phyloP scores from a whole-genome alignment of 1,140 invertebrate genomes.

The Monochamus saltuarius region DNA sequence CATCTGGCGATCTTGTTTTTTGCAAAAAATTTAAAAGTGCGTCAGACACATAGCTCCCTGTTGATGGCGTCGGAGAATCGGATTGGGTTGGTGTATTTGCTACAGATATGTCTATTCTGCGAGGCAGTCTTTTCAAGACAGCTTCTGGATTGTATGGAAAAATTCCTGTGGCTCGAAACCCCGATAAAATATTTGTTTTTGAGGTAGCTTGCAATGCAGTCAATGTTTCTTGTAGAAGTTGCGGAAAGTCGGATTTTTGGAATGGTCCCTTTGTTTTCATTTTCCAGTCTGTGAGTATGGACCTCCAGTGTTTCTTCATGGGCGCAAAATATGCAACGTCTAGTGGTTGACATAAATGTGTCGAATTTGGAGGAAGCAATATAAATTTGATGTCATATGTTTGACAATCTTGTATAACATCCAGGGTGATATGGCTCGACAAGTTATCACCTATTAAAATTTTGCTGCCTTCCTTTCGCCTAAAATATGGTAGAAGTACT shows the following conservation, averaged over 20 bases:
- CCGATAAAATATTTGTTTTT: neutral
- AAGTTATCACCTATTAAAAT: constrained; percentile 4
- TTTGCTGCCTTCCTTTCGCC: neutral
- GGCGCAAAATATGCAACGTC: neutral
- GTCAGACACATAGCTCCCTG: too few relatives aligned
- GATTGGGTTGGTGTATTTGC: neutral
- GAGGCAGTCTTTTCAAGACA: constrained; percentile 7
- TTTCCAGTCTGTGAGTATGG: constrained; percentile 5
- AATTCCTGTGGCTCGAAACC: constrained; percentile 5
- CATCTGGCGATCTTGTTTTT: too few relatives aligned
- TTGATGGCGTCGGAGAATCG: too few relatives aligned
- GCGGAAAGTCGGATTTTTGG: constrained; percentile 11
- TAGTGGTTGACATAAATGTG: neutral
- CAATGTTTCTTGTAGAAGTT: neutral
- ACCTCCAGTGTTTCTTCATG: neutral
- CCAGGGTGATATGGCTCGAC: neutral
- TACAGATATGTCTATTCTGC: neutral
- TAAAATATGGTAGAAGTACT: constrained; percentile 8
- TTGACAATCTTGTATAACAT: neutral
- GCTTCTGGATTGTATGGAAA: neutral
- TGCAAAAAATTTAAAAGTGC: too few relatives aligned
- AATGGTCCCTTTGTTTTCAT: constrained; percentile 8
- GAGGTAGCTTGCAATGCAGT: neutral
- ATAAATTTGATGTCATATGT: neutral
- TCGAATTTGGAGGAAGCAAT: neutral